Evolutionary conservation across 2,113 vertebrate species (phyloP), one percentile per base, ranked within the genome.

Genomic region (Glareola pratincola): DNA sequence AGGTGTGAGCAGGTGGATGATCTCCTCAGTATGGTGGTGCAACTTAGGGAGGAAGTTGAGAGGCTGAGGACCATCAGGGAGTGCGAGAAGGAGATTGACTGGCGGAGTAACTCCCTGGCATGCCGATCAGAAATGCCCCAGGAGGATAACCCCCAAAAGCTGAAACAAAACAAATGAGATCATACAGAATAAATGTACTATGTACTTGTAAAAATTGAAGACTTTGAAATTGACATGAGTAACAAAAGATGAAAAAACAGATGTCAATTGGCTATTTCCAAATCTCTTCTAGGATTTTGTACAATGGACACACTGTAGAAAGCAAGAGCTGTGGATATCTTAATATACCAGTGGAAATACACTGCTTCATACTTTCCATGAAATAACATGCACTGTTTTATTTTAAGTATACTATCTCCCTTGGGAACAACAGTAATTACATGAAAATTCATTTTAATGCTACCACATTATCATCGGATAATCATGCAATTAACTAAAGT

Each of bases 391-490:
- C 56, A 94, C 80, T 69, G 51, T 69, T 96, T 71, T 66, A 90
- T 89, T 95, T 91, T 85, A 98, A 92, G 54, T 94, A 54, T 36
- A 43, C 37, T 32, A 19, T 36, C 64, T 94, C 92, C 59, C 79
- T 66, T 51, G 91, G 71, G 96, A 96, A 82, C 47, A 94, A 37
- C 73, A 89, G 37, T 89, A 97, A 96, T 98, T 95, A 96, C 87
- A 95, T 92, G 87, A 62, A 96, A 97, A 97, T 97, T 97, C 92
- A 92, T 96, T 97, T 94, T 96, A 96, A 95, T 95, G 41, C 51
- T 62, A 77, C 76, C 36, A 72, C 36, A 94, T 97, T 95, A 97
- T 95, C 67, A 89, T 89, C 89, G 89, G 93, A 89, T 96, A 96
- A 95, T 85, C 74, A 64, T 30, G 48, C 87, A 97, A 94, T 96